Base-by-base conservation (phyloP, 1,140 invertebrate genomes). In the Drosophila rufa region DNA sequence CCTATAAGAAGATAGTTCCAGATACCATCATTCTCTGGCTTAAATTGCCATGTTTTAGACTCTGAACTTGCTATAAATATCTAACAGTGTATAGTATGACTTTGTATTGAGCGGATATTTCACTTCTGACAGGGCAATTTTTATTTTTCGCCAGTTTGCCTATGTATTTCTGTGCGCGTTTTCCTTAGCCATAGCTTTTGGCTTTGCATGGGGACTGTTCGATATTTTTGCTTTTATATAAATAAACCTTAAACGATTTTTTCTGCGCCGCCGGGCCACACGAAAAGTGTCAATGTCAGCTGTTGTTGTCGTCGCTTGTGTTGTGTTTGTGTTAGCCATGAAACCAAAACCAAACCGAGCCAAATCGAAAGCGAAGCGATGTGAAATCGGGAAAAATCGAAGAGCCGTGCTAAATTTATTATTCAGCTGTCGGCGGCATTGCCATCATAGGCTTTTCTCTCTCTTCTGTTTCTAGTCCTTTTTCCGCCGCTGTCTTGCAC, bases 211-310 rank as follows among this genome's bases (percentile, higher is more conserved):
- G n/a, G 57, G 62, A 48, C 42, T 68, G 42, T 74, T 75, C 70
- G 59, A 68, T 65, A 58, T 62, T 73, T 75, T 62, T 56, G 53
- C 50, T 71, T 83, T 83, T 84, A 87, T 87, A 87, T 89, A 87
- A 87, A 87, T 87, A 87, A 55, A 84, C 66, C 84, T 90, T 80
- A 75, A 89, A 90, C 66, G 80, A 80, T 77, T 86, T 84, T 45
- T 86, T 56, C 48, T 79, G 68, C 66, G 69, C 82, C 74, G 60
- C 60, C 64, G 70, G 78, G 75, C 79, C 64, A 55, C 74, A 80
- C 77, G 55, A 89, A 89, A 89, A 89, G 85, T 90, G 85, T 90
- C 85, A 90, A 90, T 90, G 85, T 90, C 86, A 90, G 86, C 85
- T 79, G 80, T 62, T 82, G 46, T 65, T 75, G 27, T 48, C 33